Percentiles rank a stretch among this genome's conserved stretches.
These are phyloP conservation scores for Coracopsis vasa DNA, from an alignment of 2,113 vertebrate species.

Conservation along the genomic window DNA sequence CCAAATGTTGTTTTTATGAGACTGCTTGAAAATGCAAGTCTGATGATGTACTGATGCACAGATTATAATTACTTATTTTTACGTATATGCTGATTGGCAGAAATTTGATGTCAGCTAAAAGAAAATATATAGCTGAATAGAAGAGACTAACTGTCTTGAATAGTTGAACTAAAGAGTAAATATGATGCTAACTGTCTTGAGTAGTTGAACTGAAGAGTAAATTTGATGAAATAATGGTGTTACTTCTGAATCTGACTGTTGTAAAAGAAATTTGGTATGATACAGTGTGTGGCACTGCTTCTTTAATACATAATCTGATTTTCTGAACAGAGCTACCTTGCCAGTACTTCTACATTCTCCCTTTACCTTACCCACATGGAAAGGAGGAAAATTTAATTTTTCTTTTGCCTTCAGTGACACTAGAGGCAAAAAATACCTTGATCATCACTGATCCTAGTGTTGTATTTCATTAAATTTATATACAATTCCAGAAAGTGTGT, in stretches of 20 bases:
- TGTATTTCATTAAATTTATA: slow-evolving; percentile 46
- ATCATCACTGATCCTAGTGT: slow-evolving; percentile 26
- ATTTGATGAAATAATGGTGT: background rate
- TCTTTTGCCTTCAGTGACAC: slow-evolving; percentile 31
- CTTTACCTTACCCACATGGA: background rate
- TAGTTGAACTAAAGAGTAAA: background rate
- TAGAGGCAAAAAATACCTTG: slow-evolving; percentile 63
- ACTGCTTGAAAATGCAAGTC: background rate
- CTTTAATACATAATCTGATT: background rate
- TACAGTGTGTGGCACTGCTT: slow-evolving; percentile 1
- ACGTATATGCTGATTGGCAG: background rate
- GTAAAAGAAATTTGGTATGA: background rate
- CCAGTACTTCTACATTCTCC: slow-evolving; percentile 32
- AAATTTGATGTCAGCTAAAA: background rate
- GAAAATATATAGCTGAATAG: background rate
- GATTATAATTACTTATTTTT: background rate
- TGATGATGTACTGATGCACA: background rate
- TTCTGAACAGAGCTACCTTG: slow-evolving; percentile 3
- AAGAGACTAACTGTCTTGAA: background rate
- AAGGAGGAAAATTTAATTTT: background rate
- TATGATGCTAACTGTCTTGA: too few relatives aligned
- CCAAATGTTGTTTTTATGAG: background rate
- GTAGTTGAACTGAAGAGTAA: background rate
- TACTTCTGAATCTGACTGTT: background rate
- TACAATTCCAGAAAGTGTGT: slow-evolving; percentile 59